Conservation (phyloP, 2,888 invertebrate genomes). For the Aquatica leii region DNA sequence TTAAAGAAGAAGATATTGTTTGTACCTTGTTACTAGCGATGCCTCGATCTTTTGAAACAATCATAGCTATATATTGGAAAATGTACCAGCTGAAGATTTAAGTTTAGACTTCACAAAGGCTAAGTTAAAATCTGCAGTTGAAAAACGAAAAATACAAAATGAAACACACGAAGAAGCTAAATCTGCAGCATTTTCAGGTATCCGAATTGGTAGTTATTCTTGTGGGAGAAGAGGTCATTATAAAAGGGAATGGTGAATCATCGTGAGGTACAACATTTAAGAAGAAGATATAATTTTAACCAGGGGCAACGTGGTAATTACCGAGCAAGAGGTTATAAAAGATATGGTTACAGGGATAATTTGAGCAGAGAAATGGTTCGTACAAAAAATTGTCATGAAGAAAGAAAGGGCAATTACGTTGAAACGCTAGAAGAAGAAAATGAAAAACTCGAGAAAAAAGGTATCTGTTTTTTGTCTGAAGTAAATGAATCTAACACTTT, state of each 20-base stretch:
- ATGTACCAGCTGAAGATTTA: no score
- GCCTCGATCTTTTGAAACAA: no score
- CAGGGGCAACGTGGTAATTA: no score
- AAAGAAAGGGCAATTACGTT: background rate
- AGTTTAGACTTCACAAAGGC: no score
- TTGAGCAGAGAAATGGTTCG: background rate
- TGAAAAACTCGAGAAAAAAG: background rate
- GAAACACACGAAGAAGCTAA: background rate
- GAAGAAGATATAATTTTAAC: no score
- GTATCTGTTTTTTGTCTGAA: background rate
- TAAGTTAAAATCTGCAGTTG: no score
- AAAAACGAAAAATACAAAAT: no score
- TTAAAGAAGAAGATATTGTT: background rate
- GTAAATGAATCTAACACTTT: background rate
- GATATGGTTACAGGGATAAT: background rate
- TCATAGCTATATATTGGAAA: no score
- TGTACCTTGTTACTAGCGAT: background rate
- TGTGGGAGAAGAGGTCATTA: background rate
- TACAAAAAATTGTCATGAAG: no score
- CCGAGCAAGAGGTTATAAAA: background rate
- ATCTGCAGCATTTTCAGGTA: background rate
- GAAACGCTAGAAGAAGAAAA: background rate
- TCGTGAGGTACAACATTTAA: no score
- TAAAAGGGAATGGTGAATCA: background rate
- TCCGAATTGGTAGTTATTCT: background rate